Conservation (phyloP, 2,888 invertebrate genomes). For the Suillia variegata region DNA sequence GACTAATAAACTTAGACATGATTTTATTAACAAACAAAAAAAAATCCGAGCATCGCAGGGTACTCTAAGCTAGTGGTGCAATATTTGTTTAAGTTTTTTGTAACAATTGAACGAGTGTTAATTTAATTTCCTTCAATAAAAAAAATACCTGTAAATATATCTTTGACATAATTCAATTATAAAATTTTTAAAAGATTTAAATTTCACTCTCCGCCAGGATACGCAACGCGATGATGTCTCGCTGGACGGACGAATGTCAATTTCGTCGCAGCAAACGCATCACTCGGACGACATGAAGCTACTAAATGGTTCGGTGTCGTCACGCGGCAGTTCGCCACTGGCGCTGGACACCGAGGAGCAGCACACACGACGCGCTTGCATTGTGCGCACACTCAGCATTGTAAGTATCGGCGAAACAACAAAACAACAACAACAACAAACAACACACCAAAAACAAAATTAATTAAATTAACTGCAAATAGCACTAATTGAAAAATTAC, state of each 20-base stretch:
- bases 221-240: slow-evolving; percentile 54
- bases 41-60: too few species aligned
- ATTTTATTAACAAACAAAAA: too few species aligned
- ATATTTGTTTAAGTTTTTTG: too few species aligned
- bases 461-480: slow-evolving; percentile 20
- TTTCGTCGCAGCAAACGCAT: slow-evolving; percentile 48
- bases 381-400: slow-evolving; percentile 60
- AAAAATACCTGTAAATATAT: too few species aligned
- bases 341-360: slow-evolving; percentile 50
- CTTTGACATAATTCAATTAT: too few species aligned
- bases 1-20: too few species aligned
- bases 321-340: slow-evolving; percentile 59
- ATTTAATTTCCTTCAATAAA: too few species aligned
- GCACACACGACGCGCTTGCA: slow-evolving; percentile 47
- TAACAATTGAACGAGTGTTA: too few species aligned
- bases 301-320: slow-evolving; percentile 55
- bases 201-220: too few species aligned
- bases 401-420: slow-evolving; percentile 45
- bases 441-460: not conserved
- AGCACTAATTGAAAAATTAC: slow-evolving; percentile 7
- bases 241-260: slow-evolving; percentile 54
- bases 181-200: too few species aligned
- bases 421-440: not conserved
- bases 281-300: slow-evolving; percentile 55
- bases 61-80: too few species aligned